Base-by-base conservation (phyloP, 2,888 invertebrate species). In the Epirrhoe tristata region DNA sequence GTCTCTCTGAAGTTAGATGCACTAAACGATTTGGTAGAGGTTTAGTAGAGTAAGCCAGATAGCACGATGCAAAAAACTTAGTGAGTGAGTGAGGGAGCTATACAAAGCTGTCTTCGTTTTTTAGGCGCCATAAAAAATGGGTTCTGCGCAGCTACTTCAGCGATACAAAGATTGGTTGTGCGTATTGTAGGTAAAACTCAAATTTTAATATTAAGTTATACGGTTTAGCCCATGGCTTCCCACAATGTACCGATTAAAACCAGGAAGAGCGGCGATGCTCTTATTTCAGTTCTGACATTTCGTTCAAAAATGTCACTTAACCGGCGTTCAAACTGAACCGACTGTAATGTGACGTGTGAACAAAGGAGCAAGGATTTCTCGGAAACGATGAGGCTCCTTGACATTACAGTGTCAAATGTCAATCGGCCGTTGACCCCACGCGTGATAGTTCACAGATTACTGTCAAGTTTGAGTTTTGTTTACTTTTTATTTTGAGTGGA, bases 401-500 rank as follows among this genome's bases (percentile, higher is more conserved):
- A 93, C 92, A 92, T 91, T 92, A 91, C 86, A 80, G 79, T 93
- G 93, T 93, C 93, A 93, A 93, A 93, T 93, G 93, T 91, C 91
- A 92, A 84, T 74, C 78, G 93, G 88, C 71, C 89, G 76, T 69
- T 82, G 89, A 91, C 83, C 89, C 81, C 77, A 69, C 66, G 82
- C 86, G 86, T 86, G 88, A 88, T 87, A 86, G 87, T 85, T 84
- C 81, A 75, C 79, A 81, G 78, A 81, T 81, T 81, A 78, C 67
- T 55, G 66, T 43, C 67, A 63, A 65, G 67, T 69, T 70, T 72
- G 67, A 70, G 71, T 75, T 78, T 77, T 76, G 75, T 60, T 74
- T 80, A 75, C 77, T 77, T 75, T 73, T 36, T 74, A 24, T 24
- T 71, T 59, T 67, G 57, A 57, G 54, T 54, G 55, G 36, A 69